Evolutionary conservation across 2,113 vertebrate genomes (phyloP), one percentile per base, ranked within the genome.

Genomic region (Marcusenius ussheri): DNA sequence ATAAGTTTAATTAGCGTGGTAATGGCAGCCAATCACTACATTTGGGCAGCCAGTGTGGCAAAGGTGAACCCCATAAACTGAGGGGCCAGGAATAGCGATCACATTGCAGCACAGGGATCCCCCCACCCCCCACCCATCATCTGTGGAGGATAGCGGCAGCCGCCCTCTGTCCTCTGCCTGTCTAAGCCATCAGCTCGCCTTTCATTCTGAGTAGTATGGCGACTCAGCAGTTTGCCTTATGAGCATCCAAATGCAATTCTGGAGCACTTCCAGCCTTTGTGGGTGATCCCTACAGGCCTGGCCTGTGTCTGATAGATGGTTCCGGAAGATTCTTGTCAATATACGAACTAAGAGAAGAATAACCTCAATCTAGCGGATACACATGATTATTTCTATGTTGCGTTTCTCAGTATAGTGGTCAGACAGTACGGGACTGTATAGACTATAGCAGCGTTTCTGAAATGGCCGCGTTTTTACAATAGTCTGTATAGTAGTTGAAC

Each of bases 161-260:
- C 8, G 85, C 85, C 50, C 85, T 87, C 85, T 53, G 50, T 53
- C 85, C n/a, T 87, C 27, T 39, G 47, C 31, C 85, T 56, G 50
- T 87, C 85, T 24, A 9, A 53, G 27, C 31, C 50, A 39, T 53
- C 50, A 21, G 47, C 49, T 53, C 85, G 80, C 17, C 17, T 35
- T 31, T 24, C 15, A 83, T 80, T 83, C 47, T 13, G 42, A 15
- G 47, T 24, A 50, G 88, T 56, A 77, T 42, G 88, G n/a, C 27
- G 49, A 89, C 49, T 89, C 88, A 89, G 74, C 88, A 83, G 47
- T 89, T 83, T 49, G 3, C 17, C 15, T 35, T 83, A 51, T 89
- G n/a, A 45, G 88, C 24, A 49, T 42, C 24, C 24, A 49, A 77
- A 89, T 53, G 47, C 19, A 83, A 83, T 83, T 50, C 35, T 89